Conservation (phyloP, 2,797 vertebrate species). For the Thalassophryne amazonica region DNA sequence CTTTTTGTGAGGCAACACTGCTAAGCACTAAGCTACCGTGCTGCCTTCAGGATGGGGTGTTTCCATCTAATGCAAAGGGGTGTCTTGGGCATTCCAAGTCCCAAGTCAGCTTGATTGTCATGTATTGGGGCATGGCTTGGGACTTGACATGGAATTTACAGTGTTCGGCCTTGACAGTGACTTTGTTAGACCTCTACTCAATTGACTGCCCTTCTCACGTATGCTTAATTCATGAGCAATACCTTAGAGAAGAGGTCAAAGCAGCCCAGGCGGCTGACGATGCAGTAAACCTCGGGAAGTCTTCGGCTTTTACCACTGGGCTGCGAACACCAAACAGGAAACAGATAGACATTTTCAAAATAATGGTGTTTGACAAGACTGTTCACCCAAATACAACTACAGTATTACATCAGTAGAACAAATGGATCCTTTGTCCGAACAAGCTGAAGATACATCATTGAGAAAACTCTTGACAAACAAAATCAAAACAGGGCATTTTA, state of each 20-base stretch:
- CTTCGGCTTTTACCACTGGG: slow-evolving; percentile 92
- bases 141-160: too few relatives aligned
- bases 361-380: slow-evolving; percentile 31
- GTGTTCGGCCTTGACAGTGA: too few relatives aligned
- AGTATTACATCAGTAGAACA: slow-evolving; percentile 28
- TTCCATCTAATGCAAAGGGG: too few relatives aligned
- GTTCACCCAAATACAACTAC: slow-evolving; percentile 18
- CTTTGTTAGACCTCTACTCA: too few relatives aligned
- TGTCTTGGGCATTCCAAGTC: too few relatives aligned
- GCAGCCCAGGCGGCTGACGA: slow-evolving; percentile 96
- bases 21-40: too few relatives aligned
- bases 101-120: too few relatives aligned
- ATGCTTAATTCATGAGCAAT: slow-evolving; percentile 31
- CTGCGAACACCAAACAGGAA: slow-evolving; percentile 51
- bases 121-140: too few relatives aligned
- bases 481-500: not conserved
- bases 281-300: slow-evolving; percentile 97
- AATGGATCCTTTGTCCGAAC: slow-evolving; percentile 25
- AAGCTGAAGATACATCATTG: not conserved
- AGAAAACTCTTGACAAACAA: not conserved
- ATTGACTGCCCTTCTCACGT: too few relatives aligned
- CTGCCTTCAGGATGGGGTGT: too few relatives aligned
- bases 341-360: slow-evolving; percentile 34
- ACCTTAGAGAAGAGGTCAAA: slow-evolving; percentile 99
- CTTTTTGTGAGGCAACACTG: too few relatives aligned